These are phyloP conservation scores for human DNA, from an alignment of 2,113 vertebrate species.

Conservation along the genomic window GRCh38 chr9:111400001-111400500, in stretches of 20 bases:
- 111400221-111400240: neutral
- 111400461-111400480: neutral
- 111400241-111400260: neutral
- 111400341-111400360: neutral
- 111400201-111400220: neutral
- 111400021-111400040: neutral
- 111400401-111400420: neutral
- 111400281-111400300: neutral
- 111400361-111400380: neutral
- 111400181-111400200: neutral
- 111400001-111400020: neutral
- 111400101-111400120: neutral
- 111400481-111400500: neutral
- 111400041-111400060: neutral
- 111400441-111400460: neutral
- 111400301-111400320: neutral
- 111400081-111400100: neutral
- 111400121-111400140: neutral
- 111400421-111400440: neutral
- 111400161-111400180: neutral
- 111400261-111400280: neutral
- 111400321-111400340: neutral
- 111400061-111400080: neutral
- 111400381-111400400: neutral
- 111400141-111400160: neutral